These are phyloP conservation scores for Zaprionus nigranus DNA, from an alignment of 1,140 invertebrate genomes.

Conservation along the genomic window DNA sequence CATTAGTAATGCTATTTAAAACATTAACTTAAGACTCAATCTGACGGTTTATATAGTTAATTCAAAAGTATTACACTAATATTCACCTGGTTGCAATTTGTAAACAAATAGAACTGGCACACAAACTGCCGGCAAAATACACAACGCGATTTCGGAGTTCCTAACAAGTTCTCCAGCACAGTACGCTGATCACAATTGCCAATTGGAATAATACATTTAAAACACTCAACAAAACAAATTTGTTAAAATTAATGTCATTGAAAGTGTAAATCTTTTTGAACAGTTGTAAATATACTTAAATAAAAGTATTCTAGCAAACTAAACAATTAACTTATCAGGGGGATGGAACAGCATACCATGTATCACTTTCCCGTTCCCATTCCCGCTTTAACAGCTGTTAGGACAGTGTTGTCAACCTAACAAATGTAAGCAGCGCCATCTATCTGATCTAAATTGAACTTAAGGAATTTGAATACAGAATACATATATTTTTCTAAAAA, in stretches of 20 bases:
- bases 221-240: neutral
- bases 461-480: slow-evolving; percentile 1
- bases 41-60: neutral
- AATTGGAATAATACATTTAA: neutral
- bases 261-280: neutral
- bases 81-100: slow-evolving; percentile 18
- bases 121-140: slow-evolving; percentile 27
- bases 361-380: neutral
- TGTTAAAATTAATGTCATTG: neutral
- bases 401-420: slow-evolving; percentile 2
- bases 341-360: neutral
- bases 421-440: slow-evolving; percentile 17
- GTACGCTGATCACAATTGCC: slow-evolving; percentile 19
- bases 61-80: neutral
- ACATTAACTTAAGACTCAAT: neutral
- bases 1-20: neutral
- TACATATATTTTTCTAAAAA: neutral
- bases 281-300: neutral
- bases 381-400: slow-evolving; percentile 15
- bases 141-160: slow-evolving; percentile 11
- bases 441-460: slow-evolving; percentile 4
- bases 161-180: neutral
- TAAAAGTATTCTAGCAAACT: neutral
- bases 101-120: slow-evolving; percentile 22
- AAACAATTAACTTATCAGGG: neutral